Conservation (phyloP, 2,888 invertebrate genomes). For the Eupithecia insigniata region DNA sequence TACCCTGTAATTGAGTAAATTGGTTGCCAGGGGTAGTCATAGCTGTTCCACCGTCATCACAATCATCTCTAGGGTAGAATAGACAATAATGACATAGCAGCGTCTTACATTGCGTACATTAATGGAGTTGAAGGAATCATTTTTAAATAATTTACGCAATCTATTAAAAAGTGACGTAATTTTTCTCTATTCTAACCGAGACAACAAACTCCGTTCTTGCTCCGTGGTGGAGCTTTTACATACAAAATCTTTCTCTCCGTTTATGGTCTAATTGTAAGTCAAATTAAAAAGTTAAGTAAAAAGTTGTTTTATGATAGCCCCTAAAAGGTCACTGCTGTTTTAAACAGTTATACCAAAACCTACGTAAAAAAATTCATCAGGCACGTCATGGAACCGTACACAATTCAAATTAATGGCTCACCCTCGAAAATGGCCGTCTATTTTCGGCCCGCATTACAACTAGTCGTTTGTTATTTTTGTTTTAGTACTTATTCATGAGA, state of each 20-base stretch:
- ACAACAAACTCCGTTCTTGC: no score
- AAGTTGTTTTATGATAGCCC: background rate
- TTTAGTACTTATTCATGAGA: conserved; percentile 42
- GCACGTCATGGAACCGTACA: conserved; percentile 56
- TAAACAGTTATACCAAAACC: conserved; percentile 37
- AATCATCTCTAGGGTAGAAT: no score
- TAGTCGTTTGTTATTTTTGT: conserved; percentile 59
- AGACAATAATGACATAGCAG: no score
- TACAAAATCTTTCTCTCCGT: background rate
- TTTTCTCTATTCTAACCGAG: no score
- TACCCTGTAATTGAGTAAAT: background rate
- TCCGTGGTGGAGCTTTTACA: background rate
- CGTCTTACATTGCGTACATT: no score
- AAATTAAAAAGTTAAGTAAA: background rate
- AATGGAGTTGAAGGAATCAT: no score
- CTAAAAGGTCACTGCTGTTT: conserved; percentile 21
- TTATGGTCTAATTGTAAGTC: background rate
- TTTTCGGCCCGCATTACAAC: conserved; percentile 64
- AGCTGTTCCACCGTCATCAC: background rate
- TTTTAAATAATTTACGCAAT: no score
- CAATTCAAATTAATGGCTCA: conserved; percentile 66
- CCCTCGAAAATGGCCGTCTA: conserved; percentile 62
- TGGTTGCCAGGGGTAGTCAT: background rate
- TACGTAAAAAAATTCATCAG: conserved; percentile 53
- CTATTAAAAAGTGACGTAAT: no score